Base-by-base conservation (phyloP, 64 coral and sea anemone genomes). In the Anthopleura sola region DNA sequence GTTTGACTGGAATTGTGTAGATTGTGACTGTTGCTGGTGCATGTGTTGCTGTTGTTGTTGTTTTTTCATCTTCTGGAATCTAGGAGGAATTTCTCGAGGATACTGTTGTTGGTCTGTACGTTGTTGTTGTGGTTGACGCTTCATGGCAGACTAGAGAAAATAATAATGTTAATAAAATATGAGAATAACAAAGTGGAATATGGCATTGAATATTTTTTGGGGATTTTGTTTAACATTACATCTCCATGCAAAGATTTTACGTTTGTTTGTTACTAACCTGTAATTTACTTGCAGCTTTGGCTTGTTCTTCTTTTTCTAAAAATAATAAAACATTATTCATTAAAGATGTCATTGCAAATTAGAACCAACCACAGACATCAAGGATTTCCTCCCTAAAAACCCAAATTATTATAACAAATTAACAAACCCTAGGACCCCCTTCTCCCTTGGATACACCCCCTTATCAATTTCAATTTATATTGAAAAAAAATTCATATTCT, bases 241-340 rank as follows among this genome's bases (percentile, higher is more conserved):
- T 48, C 46, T 5, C 3, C 46, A 48, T 48, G 46, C n/a, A n/a
- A n/a, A n/a, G n/a, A n/a, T n/a, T n/a, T n/a, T n/a, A n/a, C n/a
- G n/a, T n/a, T n/a, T n/a, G n/a, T n/a, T n/a, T n/a, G n/a, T 1
- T 48, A 48, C 16, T 86, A 53, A 98, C 95, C 91, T 93, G 82
- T 31, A 82, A 90, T 38, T 98, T 98, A 82, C 37, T 94, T 17
- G 86, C 89, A 57, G 86, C 86, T 31, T 88, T 98, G n/a, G 85
- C 92, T 79, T 94, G 90, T 5, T 98, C 95, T 38, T 98, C 95
- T 98, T 98, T 98, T 83, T 98, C 95, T 98, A 75, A 76, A 90
- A 80, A 81, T 46, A 66, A 84, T 36, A 15, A 83, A 81, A 31
- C 16, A 86, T n/a, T 6, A 46, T 51, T 31, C 13, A 85, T 16